Evolutionary conservation across 2,888 invertebrate species (phyloP), one percentile per base, ranked within the genome.

Genomic region (Nemapogon koenigi): DNA sequence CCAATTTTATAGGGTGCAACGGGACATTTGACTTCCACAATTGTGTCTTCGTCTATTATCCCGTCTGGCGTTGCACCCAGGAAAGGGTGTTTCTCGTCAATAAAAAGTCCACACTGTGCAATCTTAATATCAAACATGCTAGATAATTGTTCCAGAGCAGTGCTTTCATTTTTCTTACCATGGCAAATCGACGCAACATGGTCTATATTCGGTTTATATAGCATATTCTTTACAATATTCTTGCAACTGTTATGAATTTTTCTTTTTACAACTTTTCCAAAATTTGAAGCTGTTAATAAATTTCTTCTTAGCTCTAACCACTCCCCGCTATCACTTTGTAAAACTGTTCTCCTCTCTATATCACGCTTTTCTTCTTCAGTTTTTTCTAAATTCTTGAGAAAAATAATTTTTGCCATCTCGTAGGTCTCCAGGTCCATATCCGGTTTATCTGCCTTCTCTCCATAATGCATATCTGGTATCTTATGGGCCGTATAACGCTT

Each of bases 281-380:
- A 47, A 17, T 47, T 46, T 7, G 47, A 48, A 1, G 48, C 46
- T 1, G 49, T 48, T 4, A 50, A 29, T 6, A 46, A 15, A 1
- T 45, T 41, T 40, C 41, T 40, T 19, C 51, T n/a, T 3, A 48
- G 32, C 11, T 49, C 45, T 4, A 51, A 3, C 51, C 51, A 50
- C 4, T 47, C 45, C 11, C 40, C 37, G 11, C 45, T 40, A n/a
- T 49, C 45, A n/a, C 46, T 35, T 42, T 50, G 51, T 13, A 43
- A 38, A 16, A 46, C 38, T 1, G 46, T 49, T 6, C 15, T 4
- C 37, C 40, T 30, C 31, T 46, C 44, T 14, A 47, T 41, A 1
- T 6, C 8, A 3, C 39, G 11, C 41, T 38, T 42, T 6, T 49
- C 46, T 16, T 19, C 4, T 10, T 40, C 42, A 13, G 43, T 32